Conservation (phyloP, 2,888 invertebrate species). For the Shargacucullia verbasci region DNA sequence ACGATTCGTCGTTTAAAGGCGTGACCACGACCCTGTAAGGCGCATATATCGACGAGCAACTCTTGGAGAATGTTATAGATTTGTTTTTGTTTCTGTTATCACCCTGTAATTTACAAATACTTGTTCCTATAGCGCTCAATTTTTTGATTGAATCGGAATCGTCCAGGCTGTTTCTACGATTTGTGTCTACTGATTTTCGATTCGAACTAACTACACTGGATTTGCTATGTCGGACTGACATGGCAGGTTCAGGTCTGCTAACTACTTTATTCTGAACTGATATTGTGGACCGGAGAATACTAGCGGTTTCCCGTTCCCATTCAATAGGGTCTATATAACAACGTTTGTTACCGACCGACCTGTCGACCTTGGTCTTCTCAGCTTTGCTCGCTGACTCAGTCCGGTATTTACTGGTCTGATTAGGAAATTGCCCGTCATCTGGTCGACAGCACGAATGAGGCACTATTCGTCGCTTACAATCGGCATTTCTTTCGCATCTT, state of each 20-base stretch:
- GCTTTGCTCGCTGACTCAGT: constrained; percentile 82
- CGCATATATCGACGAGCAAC: constrained; percentile 79
- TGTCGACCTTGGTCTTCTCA: constrained; percentile 79
- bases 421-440: constrained; percentile 68
- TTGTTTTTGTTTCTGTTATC: constrained; percentile 76
- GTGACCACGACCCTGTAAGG: constrained; percentile 79
- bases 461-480: constrained; percentile 78
- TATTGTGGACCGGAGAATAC: constrained; percentile 85
- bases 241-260: constrained; percentile 67
- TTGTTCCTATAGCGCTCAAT: constrained; percentile 81
- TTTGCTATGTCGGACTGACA: constrained; percentile 74
- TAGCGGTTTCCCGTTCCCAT: constrained; percentile 89
- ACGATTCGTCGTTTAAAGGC: constrained; percentile 73
- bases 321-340: constrained; percentile 86
- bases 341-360: constrained; percentile 87
- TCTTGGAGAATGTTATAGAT: constrained; percentile 79
- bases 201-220: constrained; percentile 69
- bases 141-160: constrained; percentile 79
- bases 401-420: constrained; percentile 75
- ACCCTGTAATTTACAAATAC: constrained; percentile 79
- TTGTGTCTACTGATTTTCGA: constrained; percentile 67
- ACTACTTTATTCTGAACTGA: constrained; percentile 82
- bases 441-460: constrained; percentile 83
- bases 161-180: constrained; percentile 68
- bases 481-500: constrained; percentile 83